Evolutionary conservation across 1,140 invertebrate genomes (phyloP).

Genomic region (Lordiphosa clarofinis): DNA sequence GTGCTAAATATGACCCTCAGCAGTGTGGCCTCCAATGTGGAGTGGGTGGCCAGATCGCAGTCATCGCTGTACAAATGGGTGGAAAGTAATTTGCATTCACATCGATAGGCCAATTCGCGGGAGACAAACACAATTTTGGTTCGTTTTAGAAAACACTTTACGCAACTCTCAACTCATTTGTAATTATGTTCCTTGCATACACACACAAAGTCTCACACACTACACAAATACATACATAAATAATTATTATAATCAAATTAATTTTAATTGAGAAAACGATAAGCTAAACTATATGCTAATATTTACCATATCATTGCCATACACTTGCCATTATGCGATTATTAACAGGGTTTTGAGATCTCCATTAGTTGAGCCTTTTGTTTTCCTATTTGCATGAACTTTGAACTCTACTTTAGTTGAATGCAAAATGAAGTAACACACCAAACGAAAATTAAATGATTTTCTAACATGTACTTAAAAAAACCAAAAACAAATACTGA

Average conservation of each 20-base stretch:
- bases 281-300: conserved; percentile 49
- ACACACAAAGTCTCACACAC: conserved; percentile 27
- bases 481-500: conserved; percentile 60
- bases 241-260: conserved; percentile 14
- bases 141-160: conserved; percentile 1
- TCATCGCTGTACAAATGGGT: conserved; percentile 78
- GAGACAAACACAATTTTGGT: conserved; percentile 1
- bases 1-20: conserved; percentile 78
- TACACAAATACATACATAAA: conserved; percentile 3
- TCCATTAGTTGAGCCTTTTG: conserved; percentile 50
- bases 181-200: conserved; percentile 69
- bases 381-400: conserved; percentile 12
- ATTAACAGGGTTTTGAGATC: conserved; percentile 38
- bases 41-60: conserved; percentile 78
- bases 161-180: conserved; percentile 47
- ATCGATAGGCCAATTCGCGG: conserved; percentile 46
- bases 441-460: conserved; percentile 30
- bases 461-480: conserved; percentile 48
- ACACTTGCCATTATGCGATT: conserved; percentile 29
- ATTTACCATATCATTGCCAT: conserved; percentile 72
- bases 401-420: conserved; percentile 27
- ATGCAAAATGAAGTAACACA: conserved; percentile 9
- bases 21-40: conserved; percentile 78
- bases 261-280: conserved; percentile 23
- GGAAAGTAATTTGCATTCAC: conserved; percentile 70